Base-by-base conservation (phyloP, 2,888 invertebrate genomes). In the Calameuta filiformis region DNA sequence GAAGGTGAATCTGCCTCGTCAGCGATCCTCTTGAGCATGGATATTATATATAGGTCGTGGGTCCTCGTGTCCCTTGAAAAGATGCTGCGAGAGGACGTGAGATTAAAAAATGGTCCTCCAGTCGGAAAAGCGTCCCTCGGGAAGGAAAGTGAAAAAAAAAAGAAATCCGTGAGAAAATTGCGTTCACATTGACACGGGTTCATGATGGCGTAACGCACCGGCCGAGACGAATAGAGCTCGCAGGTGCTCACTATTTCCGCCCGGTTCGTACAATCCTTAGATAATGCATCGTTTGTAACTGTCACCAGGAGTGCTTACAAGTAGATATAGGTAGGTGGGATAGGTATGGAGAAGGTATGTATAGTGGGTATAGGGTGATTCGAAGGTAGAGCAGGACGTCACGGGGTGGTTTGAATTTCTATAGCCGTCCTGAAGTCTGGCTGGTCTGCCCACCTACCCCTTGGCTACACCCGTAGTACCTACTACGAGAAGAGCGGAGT, bases 201-300 rank as follows among this genome's bases (percentile, higher is more conserved):
- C 31, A 71, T 12, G 68, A 78, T 73, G 34, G 71, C 75, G 73
- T 76, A 74, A n/a, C 35, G 68, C 35, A 76, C 71, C 74, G 23
- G 15, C 40, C 35, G 76, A 76, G 73, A n/a, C 75, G 75, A 76
- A 88, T 85, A 84, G 85, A 81, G 85, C 82, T 85, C 86, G 88
- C 89, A 89, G 89, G 89, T 89, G 89, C 87, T 89, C 82, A 84
- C 86, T 84, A 88, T 89, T 89, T 88, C 89, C 89, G 84, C 86
- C 87, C 85, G 83, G 69, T 85, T 77, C 85, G 84, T 84, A 84
- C 87, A 88, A 89, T 90, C 89, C 89, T 90, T 88, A 87, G 89
- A 90, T 90, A 90, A 90, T 88, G 85, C 86, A 86, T 89, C 90
- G 89, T 90, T 90, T 90, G 89, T 90, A 89, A 90, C 89, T 90